Evolutionary conservation across 1,140 invertebrate genomes (phyloP), one percentile per base, ranked within the genome.

Genomic region (Anastatus disparis): DNA sequence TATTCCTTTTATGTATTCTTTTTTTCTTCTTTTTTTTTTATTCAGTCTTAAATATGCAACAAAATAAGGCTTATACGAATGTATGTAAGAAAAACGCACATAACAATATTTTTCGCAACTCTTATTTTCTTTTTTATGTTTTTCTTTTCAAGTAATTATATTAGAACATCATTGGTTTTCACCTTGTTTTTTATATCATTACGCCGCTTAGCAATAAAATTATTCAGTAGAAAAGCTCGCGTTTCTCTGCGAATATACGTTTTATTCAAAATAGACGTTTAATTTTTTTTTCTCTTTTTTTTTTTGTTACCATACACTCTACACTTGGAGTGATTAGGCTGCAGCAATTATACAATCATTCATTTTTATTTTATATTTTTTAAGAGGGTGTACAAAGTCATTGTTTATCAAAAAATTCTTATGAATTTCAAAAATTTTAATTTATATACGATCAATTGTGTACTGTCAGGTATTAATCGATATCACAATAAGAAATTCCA

Each of bases 261-360:
- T 64, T 56, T 70, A 64, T 58, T 63, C 68, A 70, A 64, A 64
- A 70, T 70, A 70, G 59, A 70, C n/a, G 26, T 70, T 38, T 56
- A 55, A 62, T 52, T 27, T 53, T 6, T 35, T 35, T 35, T 35
- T 10, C 4, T 35, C 4, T 35, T 10, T 35, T 35, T 35, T 35
- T 63, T 69, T 42, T 24, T 15, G 48, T 24, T 53, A n/a, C n/a
- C n/a, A n/a, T n/a, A n/a, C n/a, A n/a, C n/a, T n/a, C n/a, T n/a
- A n/a, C n/a, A n/a, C n/a, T n/a, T n/a, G n/a, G n/a, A n/a, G n/a
- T n/a, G n/a, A n/a, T 8, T 46, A 48, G 38, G 56, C 15, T 62
- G 24, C 42, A 31, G 20, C 42, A 20, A 50, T 48, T 62, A 50
- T 44, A 50, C 31, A 13, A 31, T 55, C n/a, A n/a, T 55, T 29